Percentiles rank a stretch among this genome's conserved stretches.
These are phyloP conservation scores for Haemorhous mexicanus DNA, from an alignment of 2,113 vertebrate genomes.

Conservation along the genomic window DNA sequence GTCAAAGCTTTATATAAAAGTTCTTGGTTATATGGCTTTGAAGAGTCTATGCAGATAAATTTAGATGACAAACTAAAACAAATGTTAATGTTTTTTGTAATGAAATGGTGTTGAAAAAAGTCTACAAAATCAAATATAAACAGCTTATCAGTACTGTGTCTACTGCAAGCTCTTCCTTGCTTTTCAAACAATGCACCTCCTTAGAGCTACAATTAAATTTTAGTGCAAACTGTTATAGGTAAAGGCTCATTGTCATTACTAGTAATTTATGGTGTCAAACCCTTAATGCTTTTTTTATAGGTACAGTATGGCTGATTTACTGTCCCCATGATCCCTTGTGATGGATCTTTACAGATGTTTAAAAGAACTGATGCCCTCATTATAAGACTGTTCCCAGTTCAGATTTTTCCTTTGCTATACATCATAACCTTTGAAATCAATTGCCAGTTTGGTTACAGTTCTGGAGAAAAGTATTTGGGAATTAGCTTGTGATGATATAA, in stretches of 20 bases:
- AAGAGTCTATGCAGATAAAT: not conserved
- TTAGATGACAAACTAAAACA: not conserved
- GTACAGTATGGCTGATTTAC: not conserved
- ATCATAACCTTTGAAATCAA: not conserved
- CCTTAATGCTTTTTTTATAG: not conserved
- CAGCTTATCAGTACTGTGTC: not conserved
- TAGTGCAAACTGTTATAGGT: not conserved
- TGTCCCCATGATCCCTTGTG: not conserved
- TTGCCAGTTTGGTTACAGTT: not conserved
- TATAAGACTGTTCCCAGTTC: not conserved
- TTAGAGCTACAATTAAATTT: not conserved
- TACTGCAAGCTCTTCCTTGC: not conserved
- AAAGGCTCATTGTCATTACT: not conserved
- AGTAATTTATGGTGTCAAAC: not conserved
- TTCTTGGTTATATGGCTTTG: not conserved
- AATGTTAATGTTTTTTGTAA: not conserved
- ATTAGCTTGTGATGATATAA: not conserved
- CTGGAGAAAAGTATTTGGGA: not conserved
- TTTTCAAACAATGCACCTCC: not conserved
- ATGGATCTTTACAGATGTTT: not conserved
- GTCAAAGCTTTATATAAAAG: not conserved
- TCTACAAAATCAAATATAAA: not conserved
- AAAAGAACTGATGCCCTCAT: not conserved
- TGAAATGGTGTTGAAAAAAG: not conserved
- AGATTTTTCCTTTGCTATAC: not conserved